Base-by-base conservation (phyloP, 2,113 vertebrate genomes). In the Melanostigma gelatinosum region DNA sequence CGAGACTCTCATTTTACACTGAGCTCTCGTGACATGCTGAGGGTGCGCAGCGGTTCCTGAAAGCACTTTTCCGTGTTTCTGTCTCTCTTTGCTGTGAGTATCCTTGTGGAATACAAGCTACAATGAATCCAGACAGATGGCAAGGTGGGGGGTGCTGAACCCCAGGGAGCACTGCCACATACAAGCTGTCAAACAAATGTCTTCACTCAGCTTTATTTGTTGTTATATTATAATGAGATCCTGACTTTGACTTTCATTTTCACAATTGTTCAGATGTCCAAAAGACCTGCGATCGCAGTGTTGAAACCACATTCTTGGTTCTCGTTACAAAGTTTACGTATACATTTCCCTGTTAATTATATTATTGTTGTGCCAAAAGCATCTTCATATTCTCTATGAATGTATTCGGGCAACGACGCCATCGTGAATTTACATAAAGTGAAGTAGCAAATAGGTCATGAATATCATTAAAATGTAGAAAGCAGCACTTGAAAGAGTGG, bases 371-470 rank as follows among this genome's bases (percentile, higher is more conserved):
- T 88, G 84, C 76, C 70, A 74, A 84, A 66, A 82, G 60, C 74
- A 66, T 86, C 83, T 69, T 82, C 74, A 66, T 86, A 82, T 69
- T 82, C 55, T 77, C 65, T 11, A 32, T 72, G 77, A 87, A 87
- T 86, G 83, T 79, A 86, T 84, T 71, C 32, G 84, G 82, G 69
- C 87, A 92, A 85, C 88, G 52, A 83, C 82, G 88, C 92, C 87
- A 91, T 87, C 79, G 79, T 63, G 79, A 88, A 91, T 94, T 93
- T 90, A 77, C 92, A 94, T 93, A 79, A 93, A 88, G 77, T 87
- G 77, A 88, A 89, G 87, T 68, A 91, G 90, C 89, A 94, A 93
- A 93, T 93, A 92, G 93, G 92, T 91, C 92, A 91, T 84, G 90
- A 83, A 92, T 88, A 85, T 86, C 78, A 93, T 94, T 92, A 92